Evolutionary conservation across 2,888 invertebrate species (phyloP).

Genomic region (Xylophagus ater): DNA sequence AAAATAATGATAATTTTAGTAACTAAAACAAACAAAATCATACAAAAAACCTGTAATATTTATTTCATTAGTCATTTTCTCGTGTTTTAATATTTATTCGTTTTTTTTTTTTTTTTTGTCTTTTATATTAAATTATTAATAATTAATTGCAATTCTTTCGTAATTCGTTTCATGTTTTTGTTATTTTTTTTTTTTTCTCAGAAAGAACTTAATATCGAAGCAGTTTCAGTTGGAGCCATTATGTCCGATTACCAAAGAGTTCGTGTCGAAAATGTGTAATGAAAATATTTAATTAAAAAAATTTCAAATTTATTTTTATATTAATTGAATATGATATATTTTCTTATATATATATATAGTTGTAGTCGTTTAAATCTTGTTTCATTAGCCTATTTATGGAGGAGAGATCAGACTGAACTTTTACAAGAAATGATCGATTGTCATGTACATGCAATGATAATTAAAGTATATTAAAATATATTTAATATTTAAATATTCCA

Average conservation of each 20-base stretch:
- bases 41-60: no score
- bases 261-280: slow-evolving; percentile 95
- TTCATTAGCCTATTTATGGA: slow-evolving; percentile 91
- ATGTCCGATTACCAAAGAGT: slow-evolving; percentile 96
- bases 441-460: slow-evolving; percentile 84
- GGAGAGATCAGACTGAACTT: slow-evolving; percentile 85
- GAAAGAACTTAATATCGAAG: slow-evolving; percentile 66
- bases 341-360: slow-evolving; percentile 39
- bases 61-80: no score
- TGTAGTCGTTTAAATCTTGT: slow-evolving; percentile 82
- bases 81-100: no score
- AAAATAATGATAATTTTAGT: no score
- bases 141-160: no score
- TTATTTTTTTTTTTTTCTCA: slow-evolving; percentile 19
- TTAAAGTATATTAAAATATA: slow-evolving; percentile 59
- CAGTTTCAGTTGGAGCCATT: slow-evolving; percentile 95
- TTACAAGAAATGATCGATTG: slow-evolving; percentile 94
- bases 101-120: no score
- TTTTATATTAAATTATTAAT: no score
- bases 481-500: slow-evolving; percentile 3
- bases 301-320: not conserved
- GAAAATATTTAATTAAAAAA: slow-evolving; percentile 28
- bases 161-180: no score
- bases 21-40: no score
- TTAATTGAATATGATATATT: not conserved